Evolutionary conservation across 2,797 vertebrate genomes (phyloP).

Genomic region (Sebastes melanostomus): DNA sequence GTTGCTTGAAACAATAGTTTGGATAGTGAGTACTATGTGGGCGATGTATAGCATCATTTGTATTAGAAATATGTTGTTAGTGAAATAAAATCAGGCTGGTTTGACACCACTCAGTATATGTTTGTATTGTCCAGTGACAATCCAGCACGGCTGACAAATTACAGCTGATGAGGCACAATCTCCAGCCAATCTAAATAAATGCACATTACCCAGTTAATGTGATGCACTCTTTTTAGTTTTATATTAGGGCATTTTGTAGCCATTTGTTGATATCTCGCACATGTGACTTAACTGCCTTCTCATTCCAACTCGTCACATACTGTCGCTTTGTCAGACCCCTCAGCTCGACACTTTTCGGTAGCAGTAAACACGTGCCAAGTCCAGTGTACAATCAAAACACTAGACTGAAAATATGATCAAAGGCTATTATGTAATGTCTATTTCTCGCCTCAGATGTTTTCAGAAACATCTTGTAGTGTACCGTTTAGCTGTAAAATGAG

Average conservation of each 20-base stretch:
- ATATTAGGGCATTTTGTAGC: neutral
- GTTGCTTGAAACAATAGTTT: neutral
- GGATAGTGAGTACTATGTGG: constrained; percentile 3
- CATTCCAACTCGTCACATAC: too few relatives aligned
- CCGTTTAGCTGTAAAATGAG: too few relatives aligned
- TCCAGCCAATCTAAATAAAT: constrained; percentile 21
- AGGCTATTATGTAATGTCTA: too few relatives aligned
- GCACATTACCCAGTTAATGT: neutral
- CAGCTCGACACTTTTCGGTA: too few relatives aligned
- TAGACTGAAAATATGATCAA: too few relatives aligned
- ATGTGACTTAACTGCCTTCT: neutral
- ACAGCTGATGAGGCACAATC: constrained; percentile 23
- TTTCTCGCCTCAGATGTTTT: too few relatives aligned
- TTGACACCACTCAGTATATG: neutral
- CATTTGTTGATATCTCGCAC: neutral
- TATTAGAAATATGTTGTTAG: neutral
- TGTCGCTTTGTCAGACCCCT: too few relatives aligned
- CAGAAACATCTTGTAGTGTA: too few relatives aligned
- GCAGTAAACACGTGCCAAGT: too few relatives aligned
- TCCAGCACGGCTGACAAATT: neutral
- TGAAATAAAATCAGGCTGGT: neutral
- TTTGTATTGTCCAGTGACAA: neutral
- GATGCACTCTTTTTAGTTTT: neutral
- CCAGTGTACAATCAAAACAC: too few relatives aligned
- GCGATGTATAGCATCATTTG: neutral